These are phyloP conservation scores for Diacarnus erythraeanus DNA, from an alignment of 37 sponge, comb jelly and placozoan species.

Conservation along the genomic window DNA sequence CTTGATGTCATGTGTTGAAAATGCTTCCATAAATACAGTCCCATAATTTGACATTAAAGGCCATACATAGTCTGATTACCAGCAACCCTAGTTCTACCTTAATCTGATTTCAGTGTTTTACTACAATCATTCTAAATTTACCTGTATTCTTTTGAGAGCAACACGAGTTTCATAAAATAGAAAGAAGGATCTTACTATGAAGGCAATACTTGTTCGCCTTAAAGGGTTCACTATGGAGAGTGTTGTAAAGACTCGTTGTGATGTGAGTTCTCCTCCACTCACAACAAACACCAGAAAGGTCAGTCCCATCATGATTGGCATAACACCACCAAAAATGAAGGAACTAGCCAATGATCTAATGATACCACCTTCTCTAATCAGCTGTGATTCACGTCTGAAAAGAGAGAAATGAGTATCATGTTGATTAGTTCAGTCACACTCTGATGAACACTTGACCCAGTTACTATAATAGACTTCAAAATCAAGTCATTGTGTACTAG, in stretches of 20 bases:
- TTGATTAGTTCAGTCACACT: too few relatives aligned
- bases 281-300: slow-evolving; percentile 33
- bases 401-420: too few relatives aligned
- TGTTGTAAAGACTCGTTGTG: slow-evolving; percentile 47
- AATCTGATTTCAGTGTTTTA: too few relatives aligned
- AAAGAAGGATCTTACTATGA: slow-evolving; percentile 16
- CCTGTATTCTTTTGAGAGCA: slow-evolving; percentile 64
- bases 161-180: slow-evolving; percentile 46
- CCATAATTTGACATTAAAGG: too few relatives aligned
- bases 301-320: slow-evolving; percentile 35
- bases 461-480: too few relatives aligned
- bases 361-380: slow-evolving; percentile 7
- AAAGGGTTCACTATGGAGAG: slow-evolving; percentile 26
- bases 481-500: too few relatives aligned
- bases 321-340: neutral
- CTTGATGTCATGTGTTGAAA: too few relatives aligned
- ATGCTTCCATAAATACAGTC: too few relatives aligned
- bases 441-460: too few relatives aligned
- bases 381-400: slow-evolving; percentile 39
- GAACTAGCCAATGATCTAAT: neutral
- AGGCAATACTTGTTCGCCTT: slow-evolving; percentile 20
- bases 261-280: slow-evolving; percentile 39
- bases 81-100: too few relatives aligned
- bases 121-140: too few relatives aligned
- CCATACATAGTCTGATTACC: too few relatives aligned